A percentile compares a stretch with the other conserved stretches of the same genome.
These are phyloP conservation scores for Epiblema foenella DNA, from an alignment of 2,888 invertebrate genomes.

Conservation along the genomic window DNA sequence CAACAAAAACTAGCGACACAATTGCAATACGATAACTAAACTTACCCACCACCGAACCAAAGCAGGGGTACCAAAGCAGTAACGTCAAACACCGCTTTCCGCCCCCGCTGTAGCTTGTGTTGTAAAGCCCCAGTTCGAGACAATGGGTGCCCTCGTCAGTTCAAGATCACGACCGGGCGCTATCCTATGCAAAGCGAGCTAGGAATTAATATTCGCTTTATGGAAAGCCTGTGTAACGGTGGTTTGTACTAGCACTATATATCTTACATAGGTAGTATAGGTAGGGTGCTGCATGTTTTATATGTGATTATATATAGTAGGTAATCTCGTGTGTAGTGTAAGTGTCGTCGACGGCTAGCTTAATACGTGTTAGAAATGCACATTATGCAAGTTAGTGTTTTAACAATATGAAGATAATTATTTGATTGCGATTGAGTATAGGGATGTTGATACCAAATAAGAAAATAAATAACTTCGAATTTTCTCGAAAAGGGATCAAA, in stretches of 20 bases:
- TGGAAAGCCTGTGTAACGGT: constrained; percentile 42
- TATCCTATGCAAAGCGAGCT: constrained; percentile 45
- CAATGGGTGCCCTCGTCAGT: constrained; percentile 56
- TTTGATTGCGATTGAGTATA: too few species aligned
- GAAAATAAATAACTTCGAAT: too few species aligned
- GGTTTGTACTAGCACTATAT: constrained; percentile 6
- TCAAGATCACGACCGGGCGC: constrained; percentile 66
- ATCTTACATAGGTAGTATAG: background rate
- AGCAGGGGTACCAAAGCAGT: too few species aligned
- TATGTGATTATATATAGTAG: background rate
- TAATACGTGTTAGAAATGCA: background rate
- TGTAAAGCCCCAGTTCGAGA: constrained; percentile 47
- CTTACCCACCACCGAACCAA: too few species aligned
- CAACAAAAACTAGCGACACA: too few species aligned
- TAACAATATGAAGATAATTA: background rate
- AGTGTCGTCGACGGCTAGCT: background rate
- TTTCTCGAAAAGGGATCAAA: too few species aligned
- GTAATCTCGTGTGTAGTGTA: too few species aligned
- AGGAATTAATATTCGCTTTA: constrained; percentile 53
- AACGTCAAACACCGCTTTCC: background rate
- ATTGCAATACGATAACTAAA: too few species aligned
- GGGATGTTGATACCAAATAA: too few species aligned
- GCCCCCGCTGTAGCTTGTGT: constrained; percentile 24
- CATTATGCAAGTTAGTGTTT: background rate
- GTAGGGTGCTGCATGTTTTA: too few species aligned